Evolutionary conservation across 2,888 invertebrate genomes (phyloP), one percentile per base, ranked within the genome.

Genomic region (Trachelus troglodyta): DNA sequence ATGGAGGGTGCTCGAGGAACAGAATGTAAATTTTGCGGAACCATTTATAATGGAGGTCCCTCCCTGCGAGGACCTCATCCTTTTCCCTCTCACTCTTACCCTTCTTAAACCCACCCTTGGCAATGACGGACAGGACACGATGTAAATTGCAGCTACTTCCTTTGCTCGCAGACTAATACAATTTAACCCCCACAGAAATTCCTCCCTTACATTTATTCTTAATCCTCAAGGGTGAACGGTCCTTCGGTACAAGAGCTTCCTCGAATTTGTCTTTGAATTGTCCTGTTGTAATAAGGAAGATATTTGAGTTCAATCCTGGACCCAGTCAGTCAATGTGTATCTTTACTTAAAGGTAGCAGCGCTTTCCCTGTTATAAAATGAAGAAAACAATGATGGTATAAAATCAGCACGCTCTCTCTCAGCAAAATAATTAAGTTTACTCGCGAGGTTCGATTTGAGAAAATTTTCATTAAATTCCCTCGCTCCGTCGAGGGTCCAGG

Each of bases 131-230:
- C 77, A 80, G 78, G 74, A 79, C 79, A 77, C 75, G 83, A 83
- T 83, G 83, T 81, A 85, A 83, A 85, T 86, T 82, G 79, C 81
- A 79, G 74, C 73, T 75, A 79, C 75, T 81, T 81, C 76, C 56
- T 82, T 78, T 79, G 80, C 79, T 81, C 6, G 74, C 74, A 23
- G 56, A 80, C 78, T 79, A 75, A 73, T 77, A 77, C 78, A 79
- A 82, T 82, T 84, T 82, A 81, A 69, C 73, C 74, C 40, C 35
- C 78, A 73, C 23, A 2, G 23, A 56, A 56, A 56, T 56, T 56
- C 9, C 23, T 56, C 56, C 56, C 56, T 56, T 23, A 56, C 56
- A 23, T 56, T 56, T 23, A 56, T 56, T 56, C 23, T 23, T 23
- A 23, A 23, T 23, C 6, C 9, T 56, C 23, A 23, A 56, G 56